Conservation (phyloP, 2,888 invertebrate genomes). For the Phlogophora meticulosa region DNA sequence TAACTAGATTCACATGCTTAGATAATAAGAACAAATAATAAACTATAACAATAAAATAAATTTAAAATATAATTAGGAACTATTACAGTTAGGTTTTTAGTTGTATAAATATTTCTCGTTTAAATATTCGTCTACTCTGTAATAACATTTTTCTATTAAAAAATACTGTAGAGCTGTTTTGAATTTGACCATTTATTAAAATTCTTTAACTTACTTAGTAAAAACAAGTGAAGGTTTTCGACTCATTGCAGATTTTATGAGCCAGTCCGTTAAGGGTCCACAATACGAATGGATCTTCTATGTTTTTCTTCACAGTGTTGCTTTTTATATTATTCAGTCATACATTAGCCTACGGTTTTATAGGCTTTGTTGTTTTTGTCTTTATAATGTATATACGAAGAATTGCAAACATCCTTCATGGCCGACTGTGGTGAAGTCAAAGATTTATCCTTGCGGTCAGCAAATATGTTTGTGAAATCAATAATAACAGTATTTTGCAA, state of each 20-base stretch:
- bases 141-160: no score
- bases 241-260: background rate
- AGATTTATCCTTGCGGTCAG: slow-evolving; percentile 15
- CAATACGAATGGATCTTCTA: slow-evolving; percentile 22
- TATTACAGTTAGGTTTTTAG: no score
- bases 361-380: slow-evolving; percentile 41
- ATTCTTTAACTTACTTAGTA: background rate
- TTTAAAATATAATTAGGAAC: no score
- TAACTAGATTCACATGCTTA: no score
- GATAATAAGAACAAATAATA: no score
- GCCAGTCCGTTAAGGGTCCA: background rate
- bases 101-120: no score
- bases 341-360: slow-evolving; percentile 44
- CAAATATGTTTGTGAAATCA: slow-evolving; percentile 9
- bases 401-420: slow-evolving; percentile 22
- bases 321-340: slow-evolving; percentile 42
- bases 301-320: background rate
- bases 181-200: no score
- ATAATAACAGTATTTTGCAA: slow-evolving; percentile 16
- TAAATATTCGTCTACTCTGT: no score
- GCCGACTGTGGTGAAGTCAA: background rate
- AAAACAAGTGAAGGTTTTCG: background rate
- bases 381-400: slow-evolving; percentile 41
- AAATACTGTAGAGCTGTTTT: no score
- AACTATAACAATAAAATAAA: no score